These are phyloP conservation scores for Archips crataeganus DNA, from an alignment of 2,888 invertebrate species.

Conservation along the genomic window DNA sequence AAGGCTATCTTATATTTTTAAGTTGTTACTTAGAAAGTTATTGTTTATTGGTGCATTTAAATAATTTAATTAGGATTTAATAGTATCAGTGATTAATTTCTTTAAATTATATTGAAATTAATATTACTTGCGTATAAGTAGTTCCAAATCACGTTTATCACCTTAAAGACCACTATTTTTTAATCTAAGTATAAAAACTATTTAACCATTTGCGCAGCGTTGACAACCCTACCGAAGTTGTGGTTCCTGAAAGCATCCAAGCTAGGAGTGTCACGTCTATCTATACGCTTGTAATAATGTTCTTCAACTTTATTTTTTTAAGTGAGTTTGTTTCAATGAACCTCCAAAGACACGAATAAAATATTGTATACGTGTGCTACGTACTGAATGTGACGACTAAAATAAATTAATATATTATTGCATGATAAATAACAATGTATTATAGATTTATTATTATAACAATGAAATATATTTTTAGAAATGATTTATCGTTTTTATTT, in stretches of 20 bases:
- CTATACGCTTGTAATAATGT: background rate
- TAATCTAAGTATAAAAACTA: too few species aligned
- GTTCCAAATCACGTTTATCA: background rate
- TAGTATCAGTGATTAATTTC: background rate
- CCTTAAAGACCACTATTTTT: too few species aligned
- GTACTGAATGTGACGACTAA: slow-evolving; percentile 36
- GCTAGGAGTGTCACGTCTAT: slow-evolving; percentile 4
- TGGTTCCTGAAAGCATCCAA: background rate
- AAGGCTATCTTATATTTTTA: background rate
- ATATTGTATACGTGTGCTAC: slow-evolving; percentile 25
- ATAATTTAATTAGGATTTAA: slow-evolving; percentile 11
- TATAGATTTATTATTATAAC: slow-evolving; percentile 56
- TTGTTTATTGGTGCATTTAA: slow-evolving; percentile 27
- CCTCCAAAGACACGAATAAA: slow-evolving; percentile 38
- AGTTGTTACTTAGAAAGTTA: background rate
- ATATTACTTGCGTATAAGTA: background rate
- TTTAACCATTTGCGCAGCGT: background rate
- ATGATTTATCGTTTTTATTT: slow-evolving; percentile 21
- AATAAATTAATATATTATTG: slow-evolving; percentile 50
- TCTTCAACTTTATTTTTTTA: slow-evolving; percentile 5
- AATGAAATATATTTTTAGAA: slow-evolving; percentile 59
- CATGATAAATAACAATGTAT: slow-evolving; percentile 56
- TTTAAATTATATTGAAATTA: background rate
- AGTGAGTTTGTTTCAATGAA: slow-evolving; percentile 20
- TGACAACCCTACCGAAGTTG: background rate